phyloP scores from a whole-genome alignment of 2,888 invertebrate species.

The Leptopterna dolabrata region DNA sequence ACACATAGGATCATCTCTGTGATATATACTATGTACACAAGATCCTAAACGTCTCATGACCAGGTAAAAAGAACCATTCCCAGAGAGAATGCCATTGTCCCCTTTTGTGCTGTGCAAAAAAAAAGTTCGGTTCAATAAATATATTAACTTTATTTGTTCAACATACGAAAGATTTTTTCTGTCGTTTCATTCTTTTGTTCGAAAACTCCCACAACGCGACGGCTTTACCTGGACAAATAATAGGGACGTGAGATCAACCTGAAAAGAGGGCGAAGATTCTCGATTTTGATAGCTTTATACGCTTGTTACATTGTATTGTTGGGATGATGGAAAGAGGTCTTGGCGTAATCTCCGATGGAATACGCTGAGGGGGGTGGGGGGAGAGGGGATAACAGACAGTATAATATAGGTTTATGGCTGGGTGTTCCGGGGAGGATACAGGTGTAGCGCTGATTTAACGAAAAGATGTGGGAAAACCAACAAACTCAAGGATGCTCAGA shows the following conservation, averaged over 20 bases:
- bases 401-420: neutral
- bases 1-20: conserved; percentile 22
- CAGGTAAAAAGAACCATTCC: neutral
- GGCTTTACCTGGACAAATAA: neutral
- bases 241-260: conserved; percentile 5
- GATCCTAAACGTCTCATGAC: neutral
- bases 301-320: conserved; percentile 40
- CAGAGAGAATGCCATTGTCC: neutral
- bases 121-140: conserved; percentile 47
- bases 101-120: conserved; percentile 3
- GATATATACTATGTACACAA: conserved; percentile 39
- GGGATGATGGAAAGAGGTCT: conserved; percentile 7
- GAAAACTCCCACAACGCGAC: conserved; percentile 30
- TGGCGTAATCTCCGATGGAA: neutral
- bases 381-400: neutral
- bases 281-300: conserved; percentile 45
- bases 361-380: neutral
- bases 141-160: conserved; percentile 45
- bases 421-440: neutral
- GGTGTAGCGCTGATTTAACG: conserved; percentile 16
- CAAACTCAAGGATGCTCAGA: conserved; percentile 5
- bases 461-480: conserved; percentile 48
- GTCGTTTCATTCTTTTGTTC: neutral
- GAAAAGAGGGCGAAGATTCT: neutral
- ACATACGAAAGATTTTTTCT: neutral